phyloP scores from a whole-genome alignment of 2,797 vertebrate genomes.

The Onychomys torridus region DNA sequence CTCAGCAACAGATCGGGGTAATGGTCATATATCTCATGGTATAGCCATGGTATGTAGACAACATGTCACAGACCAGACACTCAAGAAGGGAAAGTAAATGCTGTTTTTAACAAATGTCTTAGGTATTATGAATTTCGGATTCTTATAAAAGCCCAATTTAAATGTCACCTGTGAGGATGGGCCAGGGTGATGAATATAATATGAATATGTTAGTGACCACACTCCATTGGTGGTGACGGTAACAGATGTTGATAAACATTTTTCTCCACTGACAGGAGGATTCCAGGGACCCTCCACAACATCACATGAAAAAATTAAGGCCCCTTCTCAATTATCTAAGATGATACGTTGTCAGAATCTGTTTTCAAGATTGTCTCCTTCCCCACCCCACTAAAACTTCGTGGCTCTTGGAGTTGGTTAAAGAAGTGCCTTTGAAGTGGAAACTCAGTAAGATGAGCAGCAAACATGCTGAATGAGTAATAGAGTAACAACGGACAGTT shows the following conservation, averaged over 20 bases:
- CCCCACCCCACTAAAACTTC: background rate
- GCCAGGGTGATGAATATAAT: background rate
- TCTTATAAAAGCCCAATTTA: constrained; percentile 30
- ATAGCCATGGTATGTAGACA: background rate
- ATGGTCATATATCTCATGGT: background rate
- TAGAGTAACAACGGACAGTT: background rate
- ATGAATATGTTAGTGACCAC: background rate
- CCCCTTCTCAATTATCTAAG: background rate
- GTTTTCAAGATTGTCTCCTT: background rate
- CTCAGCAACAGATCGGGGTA: background rate
- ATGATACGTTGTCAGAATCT: background rate
- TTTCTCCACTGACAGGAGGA: background rate
- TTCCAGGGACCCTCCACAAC: background rate
- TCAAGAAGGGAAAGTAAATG: background rate
- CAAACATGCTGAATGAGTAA: background rate
- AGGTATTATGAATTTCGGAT: background rate
- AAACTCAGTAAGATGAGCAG: background rate
- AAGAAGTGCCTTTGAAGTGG: background rate
- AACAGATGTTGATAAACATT: background rate
- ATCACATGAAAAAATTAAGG: background rate
- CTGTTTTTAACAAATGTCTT: constrained; percentile 43
- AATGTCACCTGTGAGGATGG: background rate
- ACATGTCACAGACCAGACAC: background rate
- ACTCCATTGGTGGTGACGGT: background rate
- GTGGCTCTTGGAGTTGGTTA: background rate